Percentiles rank a stretch among this genome's conserved stretches.
These are phyloP conservation scores for Esox lucius DNA, from an alignment of 2,797 vertebrate species.

Conservation along the genomic window DNA sequence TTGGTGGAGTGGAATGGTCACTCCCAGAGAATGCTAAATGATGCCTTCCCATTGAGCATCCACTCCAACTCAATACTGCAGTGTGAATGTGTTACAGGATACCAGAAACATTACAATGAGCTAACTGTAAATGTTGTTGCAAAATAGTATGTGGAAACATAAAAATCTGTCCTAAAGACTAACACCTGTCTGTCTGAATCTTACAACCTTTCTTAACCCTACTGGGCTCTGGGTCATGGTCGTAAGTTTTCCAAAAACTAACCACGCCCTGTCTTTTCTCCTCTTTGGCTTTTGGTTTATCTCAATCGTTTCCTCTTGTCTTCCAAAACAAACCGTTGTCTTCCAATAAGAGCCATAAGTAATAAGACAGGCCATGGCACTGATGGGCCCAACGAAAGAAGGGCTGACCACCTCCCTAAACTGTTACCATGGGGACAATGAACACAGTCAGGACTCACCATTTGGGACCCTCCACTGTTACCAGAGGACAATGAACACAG, in stretches of 20 bases:
- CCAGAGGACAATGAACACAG: conserved; percentile 45
- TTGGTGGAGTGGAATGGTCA: conserved; percentile 14
- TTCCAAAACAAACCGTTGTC: conserved; percentile 62
- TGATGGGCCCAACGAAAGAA: conserved; percentile 43
- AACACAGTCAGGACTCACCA: conserved; percentile 20
- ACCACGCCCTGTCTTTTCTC: conserved; percentile 23
- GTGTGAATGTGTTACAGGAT: conserved; percentile 40
- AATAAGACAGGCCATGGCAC: conserved; percentile 45
- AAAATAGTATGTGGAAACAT: conserved; percentile 27
- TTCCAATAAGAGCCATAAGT: conserved; percentile 65
- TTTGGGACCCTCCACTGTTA: conserved; percentile 51
- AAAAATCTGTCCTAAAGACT: neutral
- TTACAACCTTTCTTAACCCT: conserved; percentile 30
- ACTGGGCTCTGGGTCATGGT: conserved; percentile 47
- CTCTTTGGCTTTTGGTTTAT: conserved; percentile 42
- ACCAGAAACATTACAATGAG: conserved; percentile 16
- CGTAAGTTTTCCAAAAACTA: conserved; percentile 65
- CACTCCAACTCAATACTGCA: conserved; percentile 40
- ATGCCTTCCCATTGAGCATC: conserved; percentile 41
- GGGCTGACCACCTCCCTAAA: conserved; percentile 40
- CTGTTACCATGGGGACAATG: conserved; percentile 38
- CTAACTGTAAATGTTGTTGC: conserved; percentile 27
- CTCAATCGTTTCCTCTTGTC: conserved; percentile 57
- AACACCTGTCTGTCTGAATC: neutral
- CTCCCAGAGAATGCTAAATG: conserved; percentile 24